Base-by-base conservation (phyloP, 2,888 invertebrate species). In the Achlya flavicornis region DNA sequence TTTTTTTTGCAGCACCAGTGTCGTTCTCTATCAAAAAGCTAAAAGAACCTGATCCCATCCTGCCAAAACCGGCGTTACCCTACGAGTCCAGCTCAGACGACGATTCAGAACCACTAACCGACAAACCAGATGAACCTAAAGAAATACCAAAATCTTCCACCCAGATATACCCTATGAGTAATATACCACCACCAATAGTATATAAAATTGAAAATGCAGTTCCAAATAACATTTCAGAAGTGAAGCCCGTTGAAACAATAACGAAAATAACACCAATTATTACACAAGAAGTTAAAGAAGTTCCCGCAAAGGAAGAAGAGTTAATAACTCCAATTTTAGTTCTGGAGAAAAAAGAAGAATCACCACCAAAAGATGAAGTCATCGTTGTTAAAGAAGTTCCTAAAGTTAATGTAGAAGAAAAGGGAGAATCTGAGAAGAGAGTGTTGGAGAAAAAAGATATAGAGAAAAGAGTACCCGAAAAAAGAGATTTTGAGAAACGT, bases 1-100 rank as follows among this genome's bases (percentile, higher is more conserved):
- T 35, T 35, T 67, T 69, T 84, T 12, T 41, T 81, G 4, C 86
- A 96, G 96, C 95, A 11, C 96, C 97, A 0, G 97, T 98, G 0
- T 96, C 97, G 66, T 98, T 98, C 85, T 98, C 97, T 0, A 97
- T 98, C 57, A 97, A 96, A 79, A 97, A 97, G 82, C 93, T 96
- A 0, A 97, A 97, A 82, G 97, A 97, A 65, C 95, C 95, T 0
- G 95, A 96, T 61, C 90, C 94, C 0, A 92, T 95, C 2, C 87
- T 96, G 2, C 94, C 96, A 4, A 97, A 96, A 84, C 97, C 96
- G 63, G 96, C 97, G 0, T 80, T 98, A 53, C 96, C 97, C 0
- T 94, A 97, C 74, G 97, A 97, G 77, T 96, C 96, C 26, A 97
- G 97, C 70, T 95, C 95, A n/a, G 96, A 96, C 11, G 96, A 96